Evolutionary conservation across 2,888 invertebrate genomes (phyloP), one percentile per base, ranked within the genome.

Genomic region (Melitaea athalia): DNA sequence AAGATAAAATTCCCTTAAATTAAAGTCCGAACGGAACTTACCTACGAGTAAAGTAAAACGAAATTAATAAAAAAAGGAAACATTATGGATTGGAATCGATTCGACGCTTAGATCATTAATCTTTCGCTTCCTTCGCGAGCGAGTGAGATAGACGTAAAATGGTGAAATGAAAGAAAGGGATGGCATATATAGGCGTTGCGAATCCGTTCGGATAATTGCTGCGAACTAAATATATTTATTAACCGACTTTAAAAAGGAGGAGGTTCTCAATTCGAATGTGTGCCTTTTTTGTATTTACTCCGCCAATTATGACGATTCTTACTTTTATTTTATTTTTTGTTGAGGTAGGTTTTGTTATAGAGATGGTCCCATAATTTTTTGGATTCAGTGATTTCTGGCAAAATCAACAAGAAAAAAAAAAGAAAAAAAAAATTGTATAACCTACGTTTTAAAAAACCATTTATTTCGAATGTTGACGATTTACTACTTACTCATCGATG

Each of bases 21-120:
- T 68, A 70, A 70, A 70, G 57, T 45, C 42, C 57, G 64, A 70
- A 68, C 70, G 68, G 62, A 64, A 70, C 67, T 62, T 67, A 47
- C 31, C 31, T 59, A 38, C 38, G 50, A 70, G 67, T 64, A 57
- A 50, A 31, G 61, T 59, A 57, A 63, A 72, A 68, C 68, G 66
- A 72, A 45, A 70, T 60, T 55, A 67, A 66, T n/a, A 8, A 33
- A 55, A 55, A 53, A 68, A 65, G 49, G 15, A 52, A 67, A 63
- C 52, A 68, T 60, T 31, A 64, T 64, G 66, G 61, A 64, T 64
- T 64, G 72, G 73, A 75, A 79, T 81, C 82, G 82, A 83, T 81
- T 78, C 79, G 71, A 74, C 76, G 85, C 83, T 87, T 86, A 87
- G 85, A 87, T 88, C 89, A 88, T 90, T 88, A 88, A 88, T 87